These are phyloP conservation scores for Chouioia cunea DNA, from an alignment of 2,888 invertebrate genomes.

Conservation along the genomic window DNA sequence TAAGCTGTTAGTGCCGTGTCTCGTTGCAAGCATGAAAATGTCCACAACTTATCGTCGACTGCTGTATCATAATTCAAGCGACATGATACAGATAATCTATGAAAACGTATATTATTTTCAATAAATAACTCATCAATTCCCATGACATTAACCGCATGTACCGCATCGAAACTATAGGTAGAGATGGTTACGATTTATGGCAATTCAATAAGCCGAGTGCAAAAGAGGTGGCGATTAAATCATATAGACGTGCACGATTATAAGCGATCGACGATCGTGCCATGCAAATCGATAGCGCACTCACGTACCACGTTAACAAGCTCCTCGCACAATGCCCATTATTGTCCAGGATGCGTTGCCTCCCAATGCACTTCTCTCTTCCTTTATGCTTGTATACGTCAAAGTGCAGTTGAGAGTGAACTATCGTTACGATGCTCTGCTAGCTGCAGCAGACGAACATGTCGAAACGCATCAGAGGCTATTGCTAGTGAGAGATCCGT, in stretches of 20 bases:
- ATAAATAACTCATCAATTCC: no score
- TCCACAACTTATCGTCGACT: no score
- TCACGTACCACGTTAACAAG: slow-evolving; percentile 55
- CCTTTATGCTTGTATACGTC: neutral
- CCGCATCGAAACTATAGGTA: no score
- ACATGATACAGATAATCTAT: no score
- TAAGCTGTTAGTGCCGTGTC: no score
- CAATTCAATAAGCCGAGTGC: neutral
- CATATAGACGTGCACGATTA: neutral
- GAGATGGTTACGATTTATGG: no score
- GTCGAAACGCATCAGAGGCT: neutral
- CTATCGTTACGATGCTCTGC: neutral
- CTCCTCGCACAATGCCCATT: slow-evolving; percentile 54
- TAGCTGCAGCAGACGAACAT: slow-evolving; percentile 15
- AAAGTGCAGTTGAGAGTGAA: no score
- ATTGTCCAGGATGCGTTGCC: slow-evolving; percentile 52
- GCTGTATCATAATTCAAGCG: no score
- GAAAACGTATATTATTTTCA: no score
- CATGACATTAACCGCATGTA: no score
- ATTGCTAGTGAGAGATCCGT: no score
- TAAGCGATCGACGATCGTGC: slow-evolving; percentile 14
- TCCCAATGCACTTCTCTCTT: neutral
- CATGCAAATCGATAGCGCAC: slow-evolving; percentile 37
- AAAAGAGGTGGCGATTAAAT: slow-evolving; percentile 20
- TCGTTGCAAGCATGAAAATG: no score